These are phyloP conservation scores for Conomelus anceps DNA, from an alignment of 2,888 invertebrate genomes.

Conservation along the genomic window DNA sequence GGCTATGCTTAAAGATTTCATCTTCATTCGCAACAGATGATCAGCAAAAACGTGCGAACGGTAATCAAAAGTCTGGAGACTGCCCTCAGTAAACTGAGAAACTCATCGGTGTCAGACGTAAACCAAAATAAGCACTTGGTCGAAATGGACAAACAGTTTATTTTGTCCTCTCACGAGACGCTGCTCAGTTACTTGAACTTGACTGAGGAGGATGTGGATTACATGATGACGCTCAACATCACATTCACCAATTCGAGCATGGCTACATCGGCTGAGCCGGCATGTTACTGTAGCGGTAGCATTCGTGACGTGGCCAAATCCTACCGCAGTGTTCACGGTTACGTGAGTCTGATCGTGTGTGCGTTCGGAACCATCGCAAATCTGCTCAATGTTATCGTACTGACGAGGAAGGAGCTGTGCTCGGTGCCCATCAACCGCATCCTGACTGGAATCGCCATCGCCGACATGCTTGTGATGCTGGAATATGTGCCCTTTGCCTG, in stretches of 20 bases:
- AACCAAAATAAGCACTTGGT: neutral
- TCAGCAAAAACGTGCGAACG: neutral
- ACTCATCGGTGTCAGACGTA: neutral
- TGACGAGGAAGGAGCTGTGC: conserved; percentile 74
- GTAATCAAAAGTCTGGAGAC: neutral
- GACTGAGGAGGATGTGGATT: conserved; percentile 20
- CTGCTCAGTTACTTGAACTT: conserved; percentile 17
- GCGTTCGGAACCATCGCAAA: conserved; percentile 82
- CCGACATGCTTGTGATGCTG: conserved; percentile 84
- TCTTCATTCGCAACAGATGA: neutral
- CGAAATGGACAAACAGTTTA: neutral
- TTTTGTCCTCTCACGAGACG: conserved; percentile 4
- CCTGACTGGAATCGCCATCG: conserved; percentile 75
- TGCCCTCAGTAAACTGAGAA: conserved; percentile 1
- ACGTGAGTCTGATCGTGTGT: conserved; percentile 75
- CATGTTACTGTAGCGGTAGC: neutral
- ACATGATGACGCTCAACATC: conserved; percentile 16
- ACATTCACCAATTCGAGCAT: neutral
- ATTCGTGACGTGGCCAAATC: conserved; percentile 52
- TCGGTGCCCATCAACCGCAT: conserved; percentile 80
- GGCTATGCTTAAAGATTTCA: neutral
- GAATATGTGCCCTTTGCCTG: conserved; percentile 72
- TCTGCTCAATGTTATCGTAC: conserved; percentile 75
- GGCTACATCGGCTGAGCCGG: neutral
- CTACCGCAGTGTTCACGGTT: conserved; percentile 69